A percentile compares a stretch with the other conserved stretches of the same genome.
Evolutionary conservation across 2,797 vertebrate genomes (phyloP).

Genomic region (Sciaenops ocellatus): DNA sequence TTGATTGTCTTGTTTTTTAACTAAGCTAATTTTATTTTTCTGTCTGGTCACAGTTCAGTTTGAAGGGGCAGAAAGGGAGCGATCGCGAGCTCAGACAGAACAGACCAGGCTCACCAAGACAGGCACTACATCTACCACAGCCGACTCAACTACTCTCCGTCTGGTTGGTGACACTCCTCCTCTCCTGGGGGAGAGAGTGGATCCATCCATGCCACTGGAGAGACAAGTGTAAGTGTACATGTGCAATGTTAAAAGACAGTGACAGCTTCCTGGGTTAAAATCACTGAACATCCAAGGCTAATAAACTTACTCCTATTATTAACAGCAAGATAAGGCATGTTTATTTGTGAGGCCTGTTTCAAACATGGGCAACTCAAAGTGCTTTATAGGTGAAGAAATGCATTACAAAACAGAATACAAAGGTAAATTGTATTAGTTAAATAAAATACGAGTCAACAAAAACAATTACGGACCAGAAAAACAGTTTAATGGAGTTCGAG

Average conservation of each 20-base stretch:
- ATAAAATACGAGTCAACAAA: not conserved
- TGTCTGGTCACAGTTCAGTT: constrained; percentile 89
- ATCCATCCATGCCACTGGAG: constrained; percentile 90
- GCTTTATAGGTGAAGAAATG: no score
- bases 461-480: not conserved
- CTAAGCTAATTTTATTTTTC: not conserved
- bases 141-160: constrained; percentile 75
- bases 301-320: no score
- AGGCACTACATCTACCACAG: constrained; percentile 56
- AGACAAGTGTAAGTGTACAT: constrained; percentile 89
- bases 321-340: no score
- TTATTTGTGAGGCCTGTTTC: no score
- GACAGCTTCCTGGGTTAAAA: no score
- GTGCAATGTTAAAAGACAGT: not conserved
- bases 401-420: no score
- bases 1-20: not conserved
- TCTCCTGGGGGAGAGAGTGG: constrained; percentile 89
- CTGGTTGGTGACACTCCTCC: constrained; percentile 80
- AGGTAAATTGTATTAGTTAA: no score
- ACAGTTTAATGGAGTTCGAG: not conserved
- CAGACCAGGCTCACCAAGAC: constrained; percentile 74
- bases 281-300: no score
- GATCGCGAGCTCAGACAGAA: constrained; percentile 80
- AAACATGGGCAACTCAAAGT: no score
- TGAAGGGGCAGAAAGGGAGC: constrained; percentile 90